A percentile compares a stretch with the other conserved stretches of the same genome.
Conservation (phyloP, 2,113 vertebrate species). For the Rynchops niger region DNA sequence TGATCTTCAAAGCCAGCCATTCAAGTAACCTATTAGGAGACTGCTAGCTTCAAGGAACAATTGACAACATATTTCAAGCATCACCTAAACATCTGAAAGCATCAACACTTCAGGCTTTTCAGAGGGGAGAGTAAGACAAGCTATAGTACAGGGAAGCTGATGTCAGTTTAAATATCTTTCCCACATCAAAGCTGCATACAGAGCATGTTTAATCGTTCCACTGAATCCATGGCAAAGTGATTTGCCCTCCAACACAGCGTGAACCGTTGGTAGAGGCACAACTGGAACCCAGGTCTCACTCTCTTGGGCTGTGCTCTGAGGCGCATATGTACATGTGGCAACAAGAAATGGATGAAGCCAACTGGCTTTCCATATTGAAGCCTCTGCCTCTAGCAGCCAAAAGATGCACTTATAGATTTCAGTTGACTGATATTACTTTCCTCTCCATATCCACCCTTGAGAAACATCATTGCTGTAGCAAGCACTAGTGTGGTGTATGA, state of each 20-base stretch:
- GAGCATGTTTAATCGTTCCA: not conserved
- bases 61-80: not conserved
- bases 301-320: not conserved
- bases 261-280: not conserved
- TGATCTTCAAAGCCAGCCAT: not conserved
- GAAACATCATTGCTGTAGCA: not conserved
- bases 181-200: not conserved
- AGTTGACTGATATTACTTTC: not conserved
- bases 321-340: not conserved
- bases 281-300: accelerated
- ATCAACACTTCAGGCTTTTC: not conserved
- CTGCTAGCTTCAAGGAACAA: not conserved
- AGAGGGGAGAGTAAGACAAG: not conserved
- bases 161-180: not conserved
- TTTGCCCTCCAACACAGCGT: not conserved
- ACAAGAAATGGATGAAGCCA: not conserved
- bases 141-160: not conserved
- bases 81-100: not conserved
- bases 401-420: not conserved
- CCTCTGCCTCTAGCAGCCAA: not conserved
- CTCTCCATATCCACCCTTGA: not conserved
- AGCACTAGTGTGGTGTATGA: not conserved
- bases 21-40: not conserved
- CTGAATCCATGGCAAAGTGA: not conserved
- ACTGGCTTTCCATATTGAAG: not conserved